Percentiles rank a stretch among this genome's conserved stretches.
phyloP scores from a whole-genome alignment of 2,888 invertebrate species.

The Allygus modestus region DNA sequence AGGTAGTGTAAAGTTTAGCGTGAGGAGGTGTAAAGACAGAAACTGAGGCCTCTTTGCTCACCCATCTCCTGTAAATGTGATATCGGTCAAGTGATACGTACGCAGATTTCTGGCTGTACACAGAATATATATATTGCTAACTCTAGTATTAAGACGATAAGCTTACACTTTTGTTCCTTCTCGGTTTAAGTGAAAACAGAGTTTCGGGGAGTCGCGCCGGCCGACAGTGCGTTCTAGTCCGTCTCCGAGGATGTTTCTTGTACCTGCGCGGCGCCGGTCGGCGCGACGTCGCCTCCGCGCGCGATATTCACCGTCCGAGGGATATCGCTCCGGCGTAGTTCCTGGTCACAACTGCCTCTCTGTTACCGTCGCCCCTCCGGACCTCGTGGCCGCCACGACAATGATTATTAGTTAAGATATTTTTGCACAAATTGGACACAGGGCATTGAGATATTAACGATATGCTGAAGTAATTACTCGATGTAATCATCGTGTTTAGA shows the following conservation, averaged over 20 bases:
- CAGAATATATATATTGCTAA: slow-evolving; percentile 71
- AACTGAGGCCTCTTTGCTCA: slow-evolving; percentile 65
- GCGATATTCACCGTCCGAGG: slow-evolving; percentile 59
- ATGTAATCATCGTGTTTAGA: slow-evolving; percentile 31
- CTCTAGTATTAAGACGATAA: slow-evolving; percentile 61
- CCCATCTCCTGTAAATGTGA: slow-evolving; percentile 64
- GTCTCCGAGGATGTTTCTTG: slow-evolving; percentile 49
- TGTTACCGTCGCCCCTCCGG: slow-evolving; percentile 47
- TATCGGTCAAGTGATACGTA: slow-evolving; percentile 68
- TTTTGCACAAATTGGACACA: slow-evolving; percentile 58
- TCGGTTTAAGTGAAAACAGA: slow-evolving; percentile 44
- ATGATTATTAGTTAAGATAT: slow-evolving; percentile 54
- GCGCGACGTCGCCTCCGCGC: slow-evolving; percentile 7
- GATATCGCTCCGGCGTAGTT: slow-evolving; percentile 57
- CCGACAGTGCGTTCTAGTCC: slow-evolving; percentile 53
- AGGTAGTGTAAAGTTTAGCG: slow-evolving; percentile 58
- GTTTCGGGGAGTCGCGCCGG: slow-evolving; percentile 40
- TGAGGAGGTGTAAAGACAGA: slow-evolving; percentile 64
- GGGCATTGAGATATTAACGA: slow-evolving; percentile 50
- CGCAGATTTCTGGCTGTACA: slow-evolving; percentile 70
- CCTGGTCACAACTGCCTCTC: slow-evolving; percentile 59
- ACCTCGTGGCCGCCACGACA: slow-evolving; percentile 20
- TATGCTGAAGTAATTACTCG: slow-evolving; percentile 9
- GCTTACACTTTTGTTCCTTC: slow-evolving; percentile 62
- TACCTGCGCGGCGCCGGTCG: slow-evolving; percentile 52